These are phyloP conservation scores for Ectropis grisescens DNA, from an alignment of 1,140 invertebrate species.

Conservation along the genomic window DNA sequence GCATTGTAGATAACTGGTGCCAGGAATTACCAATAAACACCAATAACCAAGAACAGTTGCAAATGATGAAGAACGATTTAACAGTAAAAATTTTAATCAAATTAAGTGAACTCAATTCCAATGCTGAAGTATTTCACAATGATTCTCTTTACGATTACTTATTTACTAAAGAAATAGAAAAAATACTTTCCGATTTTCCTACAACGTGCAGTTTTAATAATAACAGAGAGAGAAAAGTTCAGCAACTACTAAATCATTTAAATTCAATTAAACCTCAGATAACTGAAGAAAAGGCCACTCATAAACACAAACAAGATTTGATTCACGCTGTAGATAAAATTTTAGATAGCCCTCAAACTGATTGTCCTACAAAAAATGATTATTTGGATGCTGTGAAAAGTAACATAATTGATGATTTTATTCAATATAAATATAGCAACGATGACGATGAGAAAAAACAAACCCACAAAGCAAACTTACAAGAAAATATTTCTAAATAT, in stretches of 20 bases:
- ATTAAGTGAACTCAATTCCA: slow-evolving; percentile 28
- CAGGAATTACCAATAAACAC: slow-evolving; percentile 10
- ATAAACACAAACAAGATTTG: slow-evolving; percentile 28
- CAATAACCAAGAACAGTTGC: slow-evolving; percentile 10
- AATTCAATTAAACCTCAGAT: slow-evolving; percentile 23
- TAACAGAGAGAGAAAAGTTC: slow-evolving; percentile 15
- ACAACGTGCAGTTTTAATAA: slow-evolving; percentile 10
- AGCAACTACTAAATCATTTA: slow-evolving; percentile 19
- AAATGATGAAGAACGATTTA: slow-evolving; percentile 19
- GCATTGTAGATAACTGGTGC: slow-evolving; percentile 28
- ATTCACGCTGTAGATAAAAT: slow-evolving; percentile 18
- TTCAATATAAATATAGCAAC: slow-evolving; percentile 19
- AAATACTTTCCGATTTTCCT: slow-evolving; percentile 15
- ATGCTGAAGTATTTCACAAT: slow-evolving; percentile 23
- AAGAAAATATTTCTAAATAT: slow-evolving; percentile 18
- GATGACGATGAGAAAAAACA: slow-evolving; percentile 18
- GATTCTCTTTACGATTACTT: slow-evolving; percentile 19
- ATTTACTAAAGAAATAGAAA: slow-evolving; percentile 27
- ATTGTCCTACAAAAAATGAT: slow-evolving; percentile 5
- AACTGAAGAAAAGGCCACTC: slow-evolving; percentile 17
- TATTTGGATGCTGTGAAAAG: slow-evolving; percentile 16
- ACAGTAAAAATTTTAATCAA: slow-evolving; percentile 29
- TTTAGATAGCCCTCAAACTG: slow-evolving; percentile 10
- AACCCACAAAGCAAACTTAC: slow-evolving; percentile 18
- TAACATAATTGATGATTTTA: slow-evolving; percentile 29